Base-by-base conservation (phyloP, 2,797 vertebrate genomes). In the Sorex maritimensis region DNA sequence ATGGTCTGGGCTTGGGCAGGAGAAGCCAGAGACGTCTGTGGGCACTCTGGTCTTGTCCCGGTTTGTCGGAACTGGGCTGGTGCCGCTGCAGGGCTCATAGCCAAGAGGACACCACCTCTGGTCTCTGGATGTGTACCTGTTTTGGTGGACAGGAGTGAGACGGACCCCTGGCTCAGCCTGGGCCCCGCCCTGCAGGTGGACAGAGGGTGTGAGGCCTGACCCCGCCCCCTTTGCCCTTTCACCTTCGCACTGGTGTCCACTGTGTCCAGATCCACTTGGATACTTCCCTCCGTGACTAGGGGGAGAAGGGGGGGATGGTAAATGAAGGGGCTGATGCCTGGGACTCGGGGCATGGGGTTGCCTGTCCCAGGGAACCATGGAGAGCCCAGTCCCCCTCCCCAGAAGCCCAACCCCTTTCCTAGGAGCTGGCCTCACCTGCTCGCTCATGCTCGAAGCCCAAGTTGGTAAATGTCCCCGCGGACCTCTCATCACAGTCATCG, bases 91-190 rank as follows among this genome's bases (percentile, higher is more conserved):
- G 41, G 49, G 34, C 49, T 96, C 90, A 90, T 26, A 24, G 10
- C 0, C 1, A 38, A 14, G 73, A 46, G 0, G 0, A 49, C 5
- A 3, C 3, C 46, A 93, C 8, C 67, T 94, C 73, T 0, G 93
- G 95, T 68, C 88, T 95, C 71, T 89, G 73, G 69, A 58, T 80
- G 30, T 92, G 78, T 21, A 95, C 65, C 96, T 95, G 90, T 9
- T 85, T 55, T n/a, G 79, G 79, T 2, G 44, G 89, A 13, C 30
- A 8, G 46, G 28, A 26, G 17, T 30, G 15, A 73, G 55, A 24
- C 14, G 17, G 58, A 19, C n/a, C n/a, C 49, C 24, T 46, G 23
- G 46, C 12, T 19, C 12, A 26, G 61, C 61, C 65, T 67, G 65
- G 2, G 26, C 65, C 8, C 24, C 65, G 24, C 28, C 24, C 65